These are phyloP conservation scores for Drosophila obscura DNA, from an alignment of 1,140 invertebrate species.

Conservation along the genomic window DNA sequence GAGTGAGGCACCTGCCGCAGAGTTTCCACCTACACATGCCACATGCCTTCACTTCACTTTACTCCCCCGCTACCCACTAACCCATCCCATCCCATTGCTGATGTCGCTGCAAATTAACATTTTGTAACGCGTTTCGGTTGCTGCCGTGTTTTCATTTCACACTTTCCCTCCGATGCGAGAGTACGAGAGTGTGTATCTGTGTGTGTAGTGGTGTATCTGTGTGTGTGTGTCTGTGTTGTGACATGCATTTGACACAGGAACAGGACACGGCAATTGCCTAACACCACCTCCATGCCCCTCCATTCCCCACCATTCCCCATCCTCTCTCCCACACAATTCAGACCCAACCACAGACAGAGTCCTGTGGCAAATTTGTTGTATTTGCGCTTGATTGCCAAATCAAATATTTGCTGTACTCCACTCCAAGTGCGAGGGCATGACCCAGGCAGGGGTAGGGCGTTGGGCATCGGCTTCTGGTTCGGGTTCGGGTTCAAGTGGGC, in stretches of 20 bases:
- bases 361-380: constrained; percentile 72
- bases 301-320: background rate
- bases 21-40: constrained; percentile 14
- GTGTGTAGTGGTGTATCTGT: constrained; percentile 5
- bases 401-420: constrained; percentile 62
- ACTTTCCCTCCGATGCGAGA: constrained; percentile 26
- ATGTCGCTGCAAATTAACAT: constrained; percentile 74
- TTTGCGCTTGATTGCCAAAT: constrained; percentile 75
- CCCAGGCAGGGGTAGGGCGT: background rate
- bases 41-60: background rate
- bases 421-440: background rate
- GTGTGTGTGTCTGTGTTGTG: constrained; percentile 33
- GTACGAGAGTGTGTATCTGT: too few relatives aligned
- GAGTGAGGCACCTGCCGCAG: constrained; percentile 45
- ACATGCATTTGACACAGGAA: constrained; percentile 61
- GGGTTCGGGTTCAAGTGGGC: background rate
- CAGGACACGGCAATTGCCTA: constrained; percentile 50
- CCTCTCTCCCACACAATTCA: background rate
- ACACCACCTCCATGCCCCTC: background rate
- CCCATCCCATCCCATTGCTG: constrained; percentile 7
- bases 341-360: background rate
- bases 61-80: background rate
- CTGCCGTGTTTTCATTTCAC: constrained; percentile 68
- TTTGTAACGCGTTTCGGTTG: constrained; percentile 71
- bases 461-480: background rate